Conservation (phyloP, 1,140 invertebrate genomes). For the Drosophila obscura region DNA sequence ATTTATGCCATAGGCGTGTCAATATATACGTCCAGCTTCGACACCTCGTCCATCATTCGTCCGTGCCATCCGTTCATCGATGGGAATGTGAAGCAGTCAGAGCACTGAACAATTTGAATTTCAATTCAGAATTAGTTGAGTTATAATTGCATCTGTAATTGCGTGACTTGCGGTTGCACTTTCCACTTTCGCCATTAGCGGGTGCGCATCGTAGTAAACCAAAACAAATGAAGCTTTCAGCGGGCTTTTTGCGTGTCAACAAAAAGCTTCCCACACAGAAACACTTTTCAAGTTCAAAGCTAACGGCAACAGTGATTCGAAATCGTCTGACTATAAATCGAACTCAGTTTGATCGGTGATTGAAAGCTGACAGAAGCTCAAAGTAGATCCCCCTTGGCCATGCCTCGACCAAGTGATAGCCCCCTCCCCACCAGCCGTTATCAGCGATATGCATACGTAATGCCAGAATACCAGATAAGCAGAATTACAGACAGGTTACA, state of each 20-base stretch:
- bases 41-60: not conserved
- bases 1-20: constrained; percentile 19
- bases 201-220: constrained; percentile 22
- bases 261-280: constrained; percentile 5
- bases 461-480: not conserved
- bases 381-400: constrained; percentile 3
- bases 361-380: constrained; percentile 5
- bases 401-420: constrained; percentile 19
- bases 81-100: not conserved
- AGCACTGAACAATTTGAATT: constrained; percentile 14
- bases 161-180: constrained; percentile 21
- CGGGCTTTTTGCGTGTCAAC: constrained; percentile 8
- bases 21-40: not conserved
- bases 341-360: not conserved
- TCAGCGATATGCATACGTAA: constrained; percentile 1
- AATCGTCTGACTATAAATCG: constrained; percentile 24
- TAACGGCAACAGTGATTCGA: constrained; percentile 16
- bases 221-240: constrained; percentile 40
- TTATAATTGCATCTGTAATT: constrained; percentile 39
- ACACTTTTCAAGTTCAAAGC: constrained; percentile 44
- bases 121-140: constrained; percentile 18
- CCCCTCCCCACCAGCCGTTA: too few relatives aligned
- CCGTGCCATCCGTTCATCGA: constrained; percentile 11
- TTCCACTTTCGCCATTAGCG: not conserved
- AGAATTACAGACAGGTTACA: constrained; percentile 15